Conservation (phyloP, 2,888 invertebrate genomes). For the Melinaea marsaeus region DNA sequence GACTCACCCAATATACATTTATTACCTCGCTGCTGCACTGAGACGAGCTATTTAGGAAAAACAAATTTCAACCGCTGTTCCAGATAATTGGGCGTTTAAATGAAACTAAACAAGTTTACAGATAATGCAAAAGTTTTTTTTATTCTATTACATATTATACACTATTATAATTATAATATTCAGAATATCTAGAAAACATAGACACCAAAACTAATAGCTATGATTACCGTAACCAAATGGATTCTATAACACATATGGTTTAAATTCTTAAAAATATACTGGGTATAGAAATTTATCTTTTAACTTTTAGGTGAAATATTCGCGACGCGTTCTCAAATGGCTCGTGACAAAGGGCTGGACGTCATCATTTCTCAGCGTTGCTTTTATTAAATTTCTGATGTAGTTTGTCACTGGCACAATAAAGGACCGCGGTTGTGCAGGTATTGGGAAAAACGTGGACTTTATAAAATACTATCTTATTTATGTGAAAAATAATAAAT, state of each 20-base stretch:
- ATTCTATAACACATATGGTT: not conserved
- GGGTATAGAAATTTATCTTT: conserved; percentile 6
- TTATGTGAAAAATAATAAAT: not conserved
- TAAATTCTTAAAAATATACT: not conserved
- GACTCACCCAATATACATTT: conserved; percentile 59
- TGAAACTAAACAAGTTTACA: conserved; percentile 17
- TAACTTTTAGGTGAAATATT: conserved; percentile 31
- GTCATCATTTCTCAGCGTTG: conserved; percentile 62
- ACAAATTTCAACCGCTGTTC: conserved; percentile 29
- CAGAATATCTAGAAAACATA: no score
- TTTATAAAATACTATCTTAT: no score
- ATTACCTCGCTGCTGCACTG: conserved; percentile 50
- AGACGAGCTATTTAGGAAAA: conserved; percentile 35
- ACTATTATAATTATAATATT: no score
- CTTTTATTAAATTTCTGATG: conserved; percentile 72
- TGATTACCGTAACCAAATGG: no score
- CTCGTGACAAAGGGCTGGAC: conserved; percentile 48
- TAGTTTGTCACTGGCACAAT: conserved; percentile 73
- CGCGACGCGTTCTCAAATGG: conserved; percentile 52
- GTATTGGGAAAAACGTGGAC: conserved; percentile 45
- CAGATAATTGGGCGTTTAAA: conserved; percentile 31
- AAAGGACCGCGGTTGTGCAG: conserved; percentile 61
- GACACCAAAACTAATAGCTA: no score
- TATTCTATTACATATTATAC: no score
- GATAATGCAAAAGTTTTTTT: no score